These are phyloP conservation scores for Neosilurus mollespiculum DNA, from an alignment of 2,797 vertebrate genomes.

Conservation along the genomic window DNA sequence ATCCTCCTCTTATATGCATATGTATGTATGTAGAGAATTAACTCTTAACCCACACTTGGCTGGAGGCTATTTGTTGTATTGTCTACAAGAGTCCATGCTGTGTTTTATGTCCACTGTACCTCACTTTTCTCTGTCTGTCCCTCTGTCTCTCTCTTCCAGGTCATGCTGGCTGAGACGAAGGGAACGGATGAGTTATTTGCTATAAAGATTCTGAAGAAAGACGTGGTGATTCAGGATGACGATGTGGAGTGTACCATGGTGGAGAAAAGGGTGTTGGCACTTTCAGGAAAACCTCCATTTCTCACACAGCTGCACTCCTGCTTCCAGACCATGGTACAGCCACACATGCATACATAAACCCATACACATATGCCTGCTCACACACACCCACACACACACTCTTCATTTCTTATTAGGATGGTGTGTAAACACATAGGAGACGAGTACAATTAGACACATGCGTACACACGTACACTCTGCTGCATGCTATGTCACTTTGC, in stretches of 20 bases:
- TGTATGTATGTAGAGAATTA: not conserved
- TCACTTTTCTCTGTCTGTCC: conserved; percentile 15
- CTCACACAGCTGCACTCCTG: conserved; percentile 94
- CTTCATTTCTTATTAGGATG: not conserved
- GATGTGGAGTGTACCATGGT: conserved; percentile 98
- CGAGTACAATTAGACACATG: not conserved
- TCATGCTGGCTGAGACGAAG: conserved; percentile 94
- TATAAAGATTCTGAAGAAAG: conserved; percentile 96
- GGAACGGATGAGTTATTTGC: conserved; percentile 90
- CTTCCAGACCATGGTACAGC: conserved; percentile 90
- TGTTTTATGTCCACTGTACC: not conserved
- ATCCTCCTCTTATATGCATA: not conserved
- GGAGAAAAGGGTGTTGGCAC: conserved; percentile 91
- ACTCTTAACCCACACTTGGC: not conserved
- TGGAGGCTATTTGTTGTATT: not conserved
- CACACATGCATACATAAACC: conserved; percentile 8
- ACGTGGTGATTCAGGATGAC: conserved; percentile 94
- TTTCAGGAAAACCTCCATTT: conserved; percentile 90
- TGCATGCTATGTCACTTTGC: not conserved
- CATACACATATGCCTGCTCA: conserved; percentile 44
- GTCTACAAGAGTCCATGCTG: too few species aligned
- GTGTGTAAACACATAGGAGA: not conserved
- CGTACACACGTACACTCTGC: not conserved
- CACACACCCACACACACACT: conserved; percentile 34
- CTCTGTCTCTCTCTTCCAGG: conserved; percentile 67